Conservation (phyloP, 2,113 vertebrate species). For the Ahaetulla prasina region DNA sequence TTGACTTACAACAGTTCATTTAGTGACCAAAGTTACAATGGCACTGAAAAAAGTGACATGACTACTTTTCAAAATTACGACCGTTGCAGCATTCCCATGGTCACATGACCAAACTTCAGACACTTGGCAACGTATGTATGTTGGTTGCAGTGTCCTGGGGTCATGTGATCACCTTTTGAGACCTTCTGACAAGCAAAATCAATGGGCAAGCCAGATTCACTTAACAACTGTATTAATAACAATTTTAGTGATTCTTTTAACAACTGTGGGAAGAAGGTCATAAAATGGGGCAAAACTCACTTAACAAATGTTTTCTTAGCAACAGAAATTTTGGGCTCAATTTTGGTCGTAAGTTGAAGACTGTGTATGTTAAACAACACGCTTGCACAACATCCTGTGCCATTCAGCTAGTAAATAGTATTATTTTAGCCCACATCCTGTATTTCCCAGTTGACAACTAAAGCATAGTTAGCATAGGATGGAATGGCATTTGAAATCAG, state of each 20-base stretch:
- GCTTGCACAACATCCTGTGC: not conserved
- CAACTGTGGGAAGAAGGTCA: not conserved
- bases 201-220: not conserved
- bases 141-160: too few species aligned
- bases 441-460: not conserved
- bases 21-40: not conserved
- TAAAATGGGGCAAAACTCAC: not conserved
- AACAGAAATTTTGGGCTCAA: not conserved
- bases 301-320: not conserved
- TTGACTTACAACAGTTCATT: not conserved
- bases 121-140: not conserved
- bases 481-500: not conserved
- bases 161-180: not conserved
- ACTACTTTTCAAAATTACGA: not conserved
- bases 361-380: not conserved
- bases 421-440: not conserved
- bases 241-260: not conserved
- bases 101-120: not conserved
- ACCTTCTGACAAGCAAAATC: not conserved
- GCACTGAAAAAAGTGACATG: not conserved
- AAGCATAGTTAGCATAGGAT: not conserved
- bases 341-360: not conserved
- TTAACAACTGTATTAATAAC: not conserved
- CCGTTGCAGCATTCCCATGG: not conserved
- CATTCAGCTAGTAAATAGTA: not conserved